Base-by-base conservation (phyloP, 2,888 invertebrate species). In the Oscheius sp. region DNA sequence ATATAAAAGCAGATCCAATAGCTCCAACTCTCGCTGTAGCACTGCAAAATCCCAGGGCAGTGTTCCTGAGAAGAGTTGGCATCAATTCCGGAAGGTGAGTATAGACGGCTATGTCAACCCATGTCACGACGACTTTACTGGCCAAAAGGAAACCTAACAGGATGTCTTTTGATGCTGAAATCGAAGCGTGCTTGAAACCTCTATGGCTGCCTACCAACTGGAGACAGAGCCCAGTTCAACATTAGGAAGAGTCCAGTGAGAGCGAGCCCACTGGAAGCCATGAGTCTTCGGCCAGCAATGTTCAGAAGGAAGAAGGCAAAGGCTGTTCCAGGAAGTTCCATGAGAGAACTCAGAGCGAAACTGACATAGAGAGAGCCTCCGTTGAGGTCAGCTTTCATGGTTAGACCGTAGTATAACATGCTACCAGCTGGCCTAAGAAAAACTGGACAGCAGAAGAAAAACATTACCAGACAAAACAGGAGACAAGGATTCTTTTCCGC, bases 41-140 rank as follows among this genome's bases (percentile, higher is more conserved):
- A 47, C 63, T 21, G 29, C 48, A 47, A 63, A 47, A 63, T 10
- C 63, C 63, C 10, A n/a, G 29, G 32, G 63, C 63, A 21, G 63
- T 63, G n/a, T n/a, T 63, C 11, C 63, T 13, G 4, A 63, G 63
- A 47, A 63, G 63, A 47, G 63, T 63, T n/a, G 63, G 63, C 63
- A 63, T 63, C 63, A 63, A 29, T 48, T 63, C 63, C 7, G 63
- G 63, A 2, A 63, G 7, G 5, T 63, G 63, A 21, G 47, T 63
- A 21, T 48, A 63, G 63, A n/a, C 48, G 11, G 21, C 63, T 3
- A 29, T 47, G 10, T n/a, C 33, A 21, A 33, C 63, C n/a, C 47
- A 47, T 2, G 47, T 63, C 11, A 48, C 21, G 10, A 47, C 63
- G 10, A 63, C 33, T 11, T 63, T 63, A 47, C 63, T 21, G 21